Percentiles rank a stretch among this genome's conserved stretches.
phyloP scores from a whole-genome alignment of 2,888 invertebrate genomes.

The Drosophila kuntzei region DNA sequence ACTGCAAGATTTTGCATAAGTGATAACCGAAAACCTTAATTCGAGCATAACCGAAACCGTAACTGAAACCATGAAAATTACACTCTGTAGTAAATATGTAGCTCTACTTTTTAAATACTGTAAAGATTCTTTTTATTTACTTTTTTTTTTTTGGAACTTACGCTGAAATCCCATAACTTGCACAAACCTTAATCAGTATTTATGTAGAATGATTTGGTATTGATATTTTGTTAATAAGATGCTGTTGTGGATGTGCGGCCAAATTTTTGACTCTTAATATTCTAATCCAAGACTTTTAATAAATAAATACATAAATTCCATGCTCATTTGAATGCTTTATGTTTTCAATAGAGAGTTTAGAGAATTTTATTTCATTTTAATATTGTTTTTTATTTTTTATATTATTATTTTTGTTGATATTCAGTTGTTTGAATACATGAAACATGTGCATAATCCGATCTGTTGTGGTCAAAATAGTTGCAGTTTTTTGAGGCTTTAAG shows the following conservation, averaged over 20 bases:
- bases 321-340: neutral
- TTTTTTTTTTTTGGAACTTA: no score
- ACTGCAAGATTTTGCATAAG: no score
- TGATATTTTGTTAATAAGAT: neutral
- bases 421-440: neutral
- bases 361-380: neutral
- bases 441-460: slow-evolving; percentile 45
- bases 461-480: slow-evolving; percentile 42
- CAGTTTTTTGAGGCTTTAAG: slow-evolving; percentile 31
- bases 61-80: no score
- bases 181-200: neutral
- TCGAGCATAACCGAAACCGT: no score
- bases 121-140: no score
- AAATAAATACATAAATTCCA: neutral
- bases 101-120: neutral
- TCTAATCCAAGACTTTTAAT: neutral
- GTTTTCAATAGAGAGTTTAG: neutral
- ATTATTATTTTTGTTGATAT: neutral
- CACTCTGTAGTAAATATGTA: no score
- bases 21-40: no score
- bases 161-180: neutral
- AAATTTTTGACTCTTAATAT: no score
- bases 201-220: neutral
- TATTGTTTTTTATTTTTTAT: neutral
- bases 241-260: no score